Base-by-base conservation (phyloP, 2,888 invertebrate species). In the Celastrina argiolus region DNA sequence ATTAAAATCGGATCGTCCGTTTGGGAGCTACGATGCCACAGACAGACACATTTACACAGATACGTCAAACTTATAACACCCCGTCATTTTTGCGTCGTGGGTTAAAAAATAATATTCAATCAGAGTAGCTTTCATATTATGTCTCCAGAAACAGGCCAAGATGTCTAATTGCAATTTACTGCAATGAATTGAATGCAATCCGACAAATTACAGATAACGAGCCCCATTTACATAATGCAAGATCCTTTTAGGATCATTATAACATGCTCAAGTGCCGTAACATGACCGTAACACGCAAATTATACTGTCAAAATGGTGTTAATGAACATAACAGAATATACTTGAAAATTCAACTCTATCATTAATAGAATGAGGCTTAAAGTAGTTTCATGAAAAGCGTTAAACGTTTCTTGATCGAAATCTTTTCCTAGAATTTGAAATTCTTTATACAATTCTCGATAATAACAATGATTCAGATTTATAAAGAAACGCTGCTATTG, bases 221-320 rank as follows among this genome's bases (percentile, higher is more conserved):
- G 83, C 77, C 74, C 74, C 79, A 78, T 83, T 85, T 81, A 81
- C 82, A 81, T 78, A 76, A 78, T 76, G 82, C 81, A 81, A 82
- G 82, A 79, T 75, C 78, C 75, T 81, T 78, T 76, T 74, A 74
- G 77, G 78, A 69, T 80, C 80, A 81, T 81, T 81, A 86, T 86
- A 84, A 77, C 76, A 76, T 73, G 75, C 71, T 74, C 77, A 74
- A 74, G 70, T 74, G 80, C 79, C 85, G 82, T 82, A 78, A 84
- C 84, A 78, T 73, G 75, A 58, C 58, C 31, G 58, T 58, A 58
- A 58, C 58, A 58, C 28, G 58, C 76, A 77, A 79, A 79, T 80
- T 78, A 76, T 76, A 76, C 74, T 81, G 81, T 83, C 83, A 84
- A 82, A 85, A 85, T 79, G 75, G 70, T 73, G 76, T 78, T 82